Base-by-base conservation (phyloP, 2,888 invertebrate genomes). In the Shargacucullia verbasci region DNA sequence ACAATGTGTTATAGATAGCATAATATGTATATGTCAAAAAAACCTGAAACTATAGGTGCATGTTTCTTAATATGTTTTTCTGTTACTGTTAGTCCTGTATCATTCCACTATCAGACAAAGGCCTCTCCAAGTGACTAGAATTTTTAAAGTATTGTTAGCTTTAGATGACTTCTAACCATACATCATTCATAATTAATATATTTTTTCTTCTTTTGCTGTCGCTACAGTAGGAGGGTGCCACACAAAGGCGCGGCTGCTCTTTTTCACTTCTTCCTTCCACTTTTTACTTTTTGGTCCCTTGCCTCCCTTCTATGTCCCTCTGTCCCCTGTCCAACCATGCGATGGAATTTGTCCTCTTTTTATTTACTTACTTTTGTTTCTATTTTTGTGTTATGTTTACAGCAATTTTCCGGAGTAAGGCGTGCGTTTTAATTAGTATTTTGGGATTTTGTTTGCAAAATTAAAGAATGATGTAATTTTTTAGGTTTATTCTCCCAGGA, bases 171-270 rank as follows among this genome's bases (percentile, higher is more conserved):
- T 3, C 20, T 20, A 3, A 20, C 20, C 20, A 20, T 20, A 20
- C 20, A 3, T 20, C 29, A 9, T 29, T 29, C 27, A 7, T 5
- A 29, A 29, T 29, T 29, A 6, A 9, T 1, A n/a, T 44, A 35
- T 14, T 2, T 0, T 7, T 0, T 7, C 1, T 53, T 43, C 11
- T 50, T 65, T 48, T 79, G 70, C 75, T 68, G 27, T 50, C 80
- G 25, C 1, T 79, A 70, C 65, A 25, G 37, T 15, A 76, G 76
- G 79, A 83, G 88, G 88, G 88, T 83, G 81, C 81, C 78, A 73
- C 58, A 91, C 89, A 92, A 92, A 91, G 83, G 79, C 78, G 73
- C 80, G 82, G 79, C 88, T 90, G 91, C 91, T 91, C 91, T 90
- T 88, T 87, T 89, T 86, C 88, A 81, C 79, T 77, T 81, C 84